Base-by-base conservation (phyloP, 2,888 invertebrate species). In the Hydropsyche betteni region DNA sequence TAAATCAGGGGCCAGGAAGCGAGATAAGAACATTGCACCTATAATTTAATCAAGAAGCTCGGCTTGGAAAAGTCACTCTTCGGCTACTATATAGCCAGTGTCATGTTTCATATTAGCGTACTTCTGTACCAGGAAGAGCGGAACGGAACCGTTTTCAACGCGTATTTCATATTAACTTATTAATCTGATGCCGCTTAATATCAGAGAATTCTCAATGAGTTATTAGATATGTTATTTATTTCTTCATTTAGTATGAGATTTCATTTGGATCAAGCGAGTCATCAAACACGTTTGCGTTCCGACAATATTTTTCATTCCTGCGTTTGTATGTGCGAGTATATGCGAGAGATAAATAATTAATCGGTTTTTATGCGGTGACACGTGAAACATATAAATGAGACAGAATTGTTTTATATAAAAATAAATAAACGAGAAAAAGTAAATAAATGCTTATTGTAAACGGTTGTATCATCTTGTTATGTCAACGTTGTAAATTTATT, bases 21-120 rank as follows among this genome's bases (percentile, higher is more conserved):
- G 44, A 72, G 72, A 72, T 72, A 72, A 72, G 72, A 72, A 58
- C 72, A 72, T 72, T 72, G 55, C 72, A 72, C 52, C 72, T 58
- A 72, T 72, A 72, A 72, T 72, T 72, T 72, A 72, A 72, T 72
- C 72, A 72, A 72, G 72, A 55, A 61, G 72, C 58, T 55, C 24
- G 72, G 2, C 52, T 70, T 72, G 38, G 72, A 72, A 24, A 72
- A 72, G 72, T 72, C 72, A 58, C 72, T 72, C 70, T 70, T 70
- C 72, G 58, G 72, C 72, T 72, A 8, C 72, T 33, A 34, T 58
- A 36, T 36, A 12, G 53, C n/a, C 58, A 44, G 72, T 58, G 72
- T 72, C 72, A 14, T 58, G 72, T 72, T 72, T 72, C 58, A 58
- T 72, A 58, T 72, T 72, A 72, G 58, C 58, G 38, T 1, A n/a